phyloP scores from a whole-genome alignment of 2,888 invertebrate genomes.

The Papilio protenor region DNA sequence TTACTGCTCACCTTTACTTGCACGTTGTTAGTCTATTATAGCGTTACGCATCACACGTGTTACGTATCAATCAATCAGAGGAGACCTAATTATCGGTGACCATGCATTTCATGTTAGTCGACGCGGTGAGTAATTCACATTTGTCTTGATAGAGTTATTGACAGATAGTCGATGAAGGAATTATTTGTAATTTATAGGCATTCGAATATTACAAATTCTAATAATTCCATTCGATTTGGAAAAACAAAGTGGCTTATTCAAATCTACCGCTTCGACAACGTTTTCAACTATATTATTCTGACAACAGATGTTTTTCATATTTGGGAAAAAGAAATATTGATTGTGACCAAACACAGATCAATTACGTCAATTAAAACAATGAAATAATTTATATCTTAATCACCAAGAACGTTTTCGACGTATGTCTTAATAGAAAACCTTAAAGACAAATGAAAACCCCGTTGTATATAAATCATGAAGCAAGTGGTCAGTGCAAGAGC shows the following conservation, averaged over 20 bases:
- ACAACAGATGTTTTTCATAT: too few species aligned
- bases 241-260: not conserved
- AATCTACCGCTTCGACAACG: not conserved
- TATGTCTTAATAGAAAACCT: not conserved
- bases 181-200: not conserved
- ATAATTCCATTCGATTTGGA: not conserved
- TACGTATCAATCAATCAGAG: slow-evolving; percentile 9
- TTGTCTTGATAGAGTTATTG: slow-evolving; percentile 1
- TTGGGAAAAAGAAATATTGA: too few species aligned
- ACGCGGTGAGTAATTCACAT: not conserved
- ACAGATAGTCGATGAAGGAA: not conserved
- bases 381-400: not conserved
- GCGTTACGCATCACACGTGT: not conserved
- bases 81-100: slow-evolving; percentile 7
- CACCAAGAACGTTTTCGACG: not conserved
- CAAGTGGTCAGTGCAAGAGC: slow-evolving; percentile 61
- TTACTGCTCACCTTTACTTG: not conserved
- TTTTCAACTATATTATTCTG: too few species aligned
- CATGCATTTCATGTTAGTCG: slow-evolving; percentile 2
- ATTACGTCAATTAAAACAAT: not conserved
- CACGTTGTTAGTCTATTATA: not conserved
- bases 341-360: not conserved
- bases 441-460: slow-evolving; percentile 35
- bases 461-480: slow-evolving; percentile 45
- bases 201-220: not conserved